phyloP scores from a whole-genome alignment of 2,888 invertebrate species.

The Agonopterix arenella region DNA sequence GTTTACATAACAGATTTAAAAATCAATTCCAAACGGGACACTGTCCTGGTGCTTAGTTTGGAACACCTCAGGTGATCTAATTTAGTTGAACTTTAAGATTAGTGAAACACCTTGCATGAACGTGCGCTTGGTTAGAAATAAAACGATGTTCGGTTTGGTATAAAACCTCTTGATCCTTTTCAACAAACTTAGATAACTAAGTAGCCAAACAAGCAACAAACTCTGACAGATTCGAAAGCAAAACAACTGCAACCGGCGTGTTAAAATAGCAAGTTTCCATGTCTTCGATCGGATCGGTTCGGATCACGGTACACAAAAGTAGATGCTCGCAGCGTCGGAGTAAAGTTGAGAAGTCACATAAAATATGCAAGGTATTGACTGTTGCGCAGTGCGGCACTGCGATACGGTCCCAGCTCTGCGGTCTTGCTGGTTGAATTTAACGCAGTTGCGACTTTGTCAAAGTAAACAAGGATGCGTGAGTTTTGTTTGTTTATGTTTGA shows the following conservation, averaged over 20 bases:
- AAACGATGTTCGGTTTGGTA: no score
- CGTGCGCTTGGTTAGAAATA: no score
- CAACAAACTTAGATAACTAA: no score
- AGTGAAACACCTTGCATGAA: no score
- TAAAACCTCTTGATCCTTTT: no score
- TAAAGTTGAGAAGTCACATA: slow-evolving; percentile 48
- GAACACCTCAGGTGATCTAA: no score
- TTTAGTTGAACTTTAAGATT: no score
- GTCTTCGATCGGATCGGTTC: slow-evolving; percentile 5
- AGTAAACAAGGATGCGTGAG: slow-evolving; percentile 53
- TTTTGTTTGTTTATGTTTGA: slow-evolving; percentile 40
- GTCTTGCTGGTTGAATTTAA: slow-evolving; percentile 36
- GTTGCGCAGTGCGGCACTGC: slow-evolving; percentile 54
- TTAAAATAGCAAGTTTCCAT: slow-evolving; percentile 2
- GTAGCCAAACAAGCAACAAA: no score
- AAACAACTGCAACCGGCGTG: background rate
- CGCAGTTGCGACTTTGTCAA: slow-evolving; percentile 47
- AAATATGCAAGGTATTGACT: slow-evolving; percentile 71
- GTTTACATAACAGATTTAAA: no score
- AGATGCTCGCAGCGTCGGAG: slow-evolving; percentile 7
- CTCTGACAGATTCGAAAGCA: background rate
- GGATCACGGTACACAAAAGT: slow-evolving; percentile 10
- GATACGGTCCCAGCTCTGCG: slow-evolving; percentile 40
- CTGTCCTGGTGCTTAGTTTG: no score
- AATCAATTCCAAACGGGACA: no score